Evolutionary conservation across 2,888 invertebrate genomes (phyloP), one percentile per base, ranked within the genome.

Genomic region (Hirudinaria manillensis): DNA sequence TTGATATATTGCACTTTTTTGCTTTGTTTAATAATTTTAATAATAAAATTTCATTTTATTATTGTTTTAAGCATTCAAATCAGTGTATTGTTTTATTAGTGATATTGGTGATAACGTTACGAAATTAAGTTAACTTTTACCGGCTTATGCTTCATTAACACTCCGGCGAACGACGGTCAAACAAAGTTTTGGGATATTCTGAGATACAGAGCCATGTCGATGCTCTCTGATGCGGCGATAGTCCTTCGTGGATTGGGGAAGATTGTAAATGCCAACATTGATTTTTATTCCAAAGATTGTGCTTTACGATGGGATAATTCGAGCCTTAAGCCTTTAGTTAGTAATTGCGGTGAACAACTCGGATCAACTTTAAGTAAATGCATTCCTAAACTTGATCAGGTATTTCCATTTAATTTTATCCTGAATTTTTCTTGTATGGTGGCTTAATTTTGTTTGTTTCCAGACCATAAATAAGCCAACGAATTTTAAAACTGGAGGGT

Each of bases 231-330:
- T 76, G 56, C 83, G 24, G 77, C 79, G n/a, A 83, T 82, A 3
- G 78, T 84, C 68, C n/a, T 82, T 21, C 77, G 81, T 70, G 84
- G 84, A 0, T 71, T 84, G 66, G 80, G 82, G 75, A 77, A 78
- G 36, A 81, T 84, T 38, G 78, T 80, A 3, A 79, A 79, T 27
- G 82, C 83, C 7, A 21, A 82, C 51, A 65, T 79, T 2, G 81
- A 81, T 24, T 80, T 81, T 36, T 81, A 83, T 75, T 79, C 81
- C 34, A 79, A 77, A 72, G 82, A 83, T 72, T 53, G 79, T 3
- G 75, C 77, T 66, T 78, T 79, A 13, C 78, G 77, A 7, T 84
- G 83, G 84, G 77, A 79, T 4, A 83, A 84, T 76, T 83, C 83
- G 27, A 83, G 82, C 77, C 32, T 83, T 1, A 80, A 80, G 68